These are phyloP conservation scores for Rugalucina vietnamica DNA, from an alignment of 2,888 invertebrate genomes.

Conservation along the genomic window DNA sequence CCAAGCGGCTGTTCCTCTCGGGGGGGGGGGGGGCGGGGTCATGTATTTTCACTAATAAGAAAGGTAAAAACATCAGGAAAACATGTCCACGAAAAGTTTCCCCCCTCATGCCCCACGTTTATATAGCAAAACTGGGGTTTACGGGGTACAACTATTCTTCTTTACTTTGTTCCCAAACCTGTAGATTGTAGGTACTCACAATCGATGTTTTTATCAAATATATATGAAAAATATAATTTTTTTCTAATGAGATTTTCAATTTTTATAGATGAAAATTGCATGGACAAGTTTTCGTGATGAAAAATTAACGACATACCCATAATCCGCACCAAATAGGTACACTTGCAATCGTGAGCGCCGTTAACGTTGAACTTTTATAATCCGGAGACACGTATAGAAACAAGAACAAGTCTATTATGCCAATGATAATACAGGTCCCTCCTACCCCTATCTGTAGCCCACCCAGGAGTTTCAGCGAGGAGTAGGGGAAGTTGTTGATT, in stretches of 20 bases:
- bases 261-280: no score
- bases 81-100: no score
- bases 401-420: slow-evolving; percentile 67
- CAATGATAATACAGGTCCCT: slow-evolving; percentile 62
- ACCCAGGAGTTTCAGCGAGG: slow-evolving; percentile 68
- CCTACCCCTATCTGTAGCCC: slow-evolving; percentile 70
- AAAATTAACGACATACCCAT: slow-evolving; percentile 65
- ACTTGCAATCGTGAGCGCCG: slow-evolving; percentile 67
- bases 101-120: no score
- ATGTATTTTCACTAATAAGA: neutral
- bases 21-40: no score
- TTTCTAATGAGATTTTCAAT: no score
- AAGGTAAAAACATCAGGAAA: neutral
- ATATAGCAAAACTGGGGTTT: no score
- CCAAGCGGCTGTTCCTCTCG: no score
- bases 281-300: neutral
- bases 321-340: slow-evolving; percentile 75
- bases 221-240: neutral
- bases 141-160: no score
- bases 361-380: slow-evolving; percentile 52
- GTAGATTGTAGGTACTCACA: no score
- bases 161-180: neutral
- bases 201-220: no score
- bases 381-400: slow-evolving; percentile 59
- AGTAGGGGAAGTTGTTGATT: slow-evolving; percentile 67